phyloP scores from a whole-genome alignment of 1,140 invertebrate species.

The Tenebrio molitor region DNA sequence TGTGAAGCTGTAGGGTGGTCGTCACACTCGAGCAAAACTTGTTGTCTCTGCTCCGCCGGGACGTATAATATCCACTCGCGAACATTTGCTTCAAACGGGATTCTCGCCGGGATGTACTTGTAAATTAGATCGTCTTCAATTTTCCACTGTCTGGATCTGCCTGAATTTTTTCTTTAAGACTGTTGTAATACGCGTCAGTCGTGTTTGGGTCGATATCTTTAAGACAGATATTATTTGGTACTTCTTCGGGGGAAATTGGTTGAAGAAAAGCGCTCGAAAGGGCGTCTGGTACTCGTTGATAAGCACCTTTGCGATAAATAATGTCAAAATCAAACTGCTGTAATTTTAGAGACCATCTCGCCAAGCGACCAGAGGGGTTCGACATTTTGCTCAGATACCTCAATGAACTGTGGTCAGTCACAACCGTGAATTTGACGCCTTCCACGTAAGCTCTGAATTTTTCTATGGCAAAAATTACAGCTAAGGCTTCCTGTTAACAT shows the following conservation, averaged over 20 bases:
- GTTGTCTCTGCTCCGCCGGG: slow-evolving; percentile 9
- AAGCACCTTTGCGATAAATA: slow-evolving; percentile 65
- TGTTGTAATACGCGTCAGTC: not conserved
- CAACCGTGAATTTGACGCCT: slow-evolving; percentile 65
- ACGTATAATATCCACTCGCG: slow-evolving; percentile 42
- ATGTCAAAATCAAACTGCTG: too few relatives aligned
- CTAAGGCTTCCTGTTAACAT: too few relatives aligned
- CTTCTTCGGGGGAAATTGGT: not conserved
- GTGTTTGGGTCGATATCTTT: not conserved
- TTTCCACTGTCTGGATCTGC: slow-evolving; percentile 27
- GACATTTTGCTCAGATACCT: slow-evolving; percentile 66
- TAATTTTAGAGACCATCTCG: slow-evolving; percentile 66
- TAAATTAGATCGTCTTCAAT: slow-evolving; percentile 10
- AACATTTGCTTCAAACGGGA: slow-evolving; percentile 1
- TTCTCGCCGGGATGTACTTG: slow-evolving; percentile 35
- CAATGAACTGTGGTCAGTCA: slow-evolving; percentile 69
- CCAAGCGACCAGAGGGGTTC: slow-evolving; percentile 64
- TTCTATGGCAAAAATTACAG: slow-evolving; percentile 65
- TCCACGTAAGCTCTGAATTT: slow-evolving; percentile 67
- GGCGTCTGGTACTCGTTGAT: slow-evolving; percentile 62
- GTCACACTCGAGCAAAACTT: slow-evolving; percentile 18
- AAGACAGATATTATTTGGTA: not conserved
- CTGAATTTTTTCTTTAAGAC: not conserved
- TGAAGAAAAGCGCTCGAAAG: too few relatives aligned
- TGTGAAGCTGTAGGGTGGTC: slow-evolving; percentile 8